Percentiles rank a stretch among this genome's conserved stretches.
These are phyloP conservation scores for Merodon equestris DNA, from an alignment of 2,888 invertebrate genomes.

Conservation along the genomic window DNA sequence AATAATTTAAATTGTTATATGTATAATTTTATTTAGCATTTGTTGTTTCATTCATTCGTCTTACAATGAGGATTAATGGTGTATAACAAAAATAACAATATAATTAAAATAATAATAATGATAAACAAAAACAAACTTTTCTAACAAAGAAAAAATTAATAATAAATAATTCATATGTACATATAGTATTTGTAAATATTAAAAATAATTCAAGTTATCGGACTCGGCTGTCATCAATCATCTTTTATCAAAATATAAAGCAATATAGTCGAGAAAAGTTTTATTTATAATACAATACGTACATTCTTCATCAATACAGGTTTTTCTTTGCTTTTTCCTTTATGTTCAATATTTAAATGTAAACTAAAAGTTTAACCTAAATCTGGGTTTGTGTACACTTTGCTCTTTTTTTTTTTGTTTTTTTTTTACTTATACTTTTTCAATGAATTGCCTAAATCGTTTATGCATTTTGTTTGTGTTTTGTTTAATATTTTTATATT, in stretches of 20 bases:
- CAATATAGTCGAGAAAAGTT: conserved; percentile 17
- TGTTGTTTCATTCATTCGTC: conserved; percentile 53
- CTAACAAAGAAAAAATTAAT: conserved; percentile 50
- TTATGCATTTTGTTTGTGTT: conserved; percentile 31
- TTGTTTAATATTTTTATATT: conserved; percentile 22
- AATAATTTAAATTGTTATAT: conserved; percentile 35
- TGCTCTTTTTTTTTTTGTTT: conserved; percentile 13
- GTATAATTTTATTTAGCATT: conserved; percentile 63
- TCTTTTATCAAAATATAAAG: conserved; percentile 29
- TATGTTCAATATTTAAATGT: conserved; percentile 21
- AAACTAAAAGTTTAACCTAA: conserved; percentile 39
- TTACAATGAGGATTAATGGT: conserved; percentile 68
- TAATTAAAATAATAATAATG: conserved; percentile 58
- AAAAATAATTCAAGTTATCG: conserved; percentile 27
- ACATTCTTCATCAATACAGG: no score
- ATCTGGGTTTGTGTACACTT: conserved; percentile 21
- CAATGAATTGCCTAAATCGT: conserved; percentile 27
- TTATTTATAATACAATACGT: no score
- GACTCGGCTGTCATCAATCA: conserved; percentile 6
- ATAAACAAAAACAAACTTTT: conserved; percentile 61
- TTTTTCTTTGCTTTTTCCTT: conserved; percentile 25
- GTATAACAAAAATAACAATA: conserved; percentile 68
- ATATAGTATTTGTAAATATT: conserved; percentile 19
- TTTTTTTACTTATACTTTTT: no score
- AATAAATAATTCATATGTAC: conserved; percentile 66